Evolutionary conservation across 2,888 invertebrate genomes (phyloP).

Genomic region (Pheosia gnoma): DNA sequence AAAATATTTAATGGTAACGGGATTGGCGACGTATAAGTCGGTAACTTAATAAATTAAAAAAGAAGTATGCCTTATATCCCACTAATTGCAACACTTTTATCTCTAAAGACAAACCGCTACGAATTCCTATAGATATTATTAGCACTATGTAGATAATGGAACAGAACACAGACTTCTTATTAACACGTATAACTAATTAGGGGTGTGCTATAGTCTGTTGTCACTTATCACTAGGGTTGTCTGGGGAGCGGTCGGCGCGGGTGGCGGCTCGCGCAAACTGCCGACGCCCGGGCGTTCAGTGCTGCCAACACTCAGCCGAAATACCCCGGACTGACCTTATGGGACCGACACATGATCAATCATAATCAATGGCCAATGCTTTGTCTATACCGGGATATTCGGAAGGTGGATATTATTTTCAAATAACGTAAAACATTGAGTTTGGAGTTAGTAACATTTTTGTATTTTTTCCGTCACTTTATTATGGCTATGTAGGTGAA

Average conservation of each 20-base stretch:
- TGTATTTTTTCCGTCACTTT: no score
- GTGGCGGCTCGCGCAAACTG: slow-evolving; percentile 76
- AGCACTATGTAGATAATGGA: slow-evolving; percentile 30
- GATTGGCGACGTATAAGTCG: no score
- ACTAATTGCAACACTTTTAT: slow-evolving; percentile 8
- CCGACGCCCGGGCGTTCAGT: slow-evolving; percentile 72
- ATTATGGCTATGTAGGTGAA: no score
- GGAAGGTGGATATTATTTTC: no score
- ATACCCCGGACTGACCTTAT: slow-evolving; percentile 10
- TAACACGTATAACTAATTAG: slow-evolving; percentile 51
- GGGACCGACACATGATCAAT: not conserved
- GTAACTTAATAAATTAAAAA: not conserved
- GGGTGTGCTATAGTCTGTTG: slow-evolving; percentile 45
- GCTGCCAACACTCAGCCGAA: slow-evolving; percentile 54
- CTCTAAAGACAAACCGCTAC: slow-evolving; percentile 8
- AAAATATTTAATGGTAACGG: no score
- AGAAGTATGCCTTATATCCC: not conserved
- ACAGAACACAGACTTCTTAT: slow-evolving; percentile 38
- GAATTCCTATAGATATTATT: slow-evolving; percentile 13
- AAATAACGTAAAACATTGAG: no score
- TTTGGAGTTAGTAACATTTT: no score
- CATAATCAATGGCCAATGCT: no score
- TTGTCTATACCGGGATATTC: no score
- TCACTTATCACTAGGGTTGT: slow-evolving; percentile 51
- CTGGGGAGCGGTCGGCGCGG: slow-evolving; percentile 64